Percentiles rank a stretch among this genome's conserved stretches.
Conservation (phyloP, 1,140 invertebrate species). For the Drosophila subpulchrella region DNA sequence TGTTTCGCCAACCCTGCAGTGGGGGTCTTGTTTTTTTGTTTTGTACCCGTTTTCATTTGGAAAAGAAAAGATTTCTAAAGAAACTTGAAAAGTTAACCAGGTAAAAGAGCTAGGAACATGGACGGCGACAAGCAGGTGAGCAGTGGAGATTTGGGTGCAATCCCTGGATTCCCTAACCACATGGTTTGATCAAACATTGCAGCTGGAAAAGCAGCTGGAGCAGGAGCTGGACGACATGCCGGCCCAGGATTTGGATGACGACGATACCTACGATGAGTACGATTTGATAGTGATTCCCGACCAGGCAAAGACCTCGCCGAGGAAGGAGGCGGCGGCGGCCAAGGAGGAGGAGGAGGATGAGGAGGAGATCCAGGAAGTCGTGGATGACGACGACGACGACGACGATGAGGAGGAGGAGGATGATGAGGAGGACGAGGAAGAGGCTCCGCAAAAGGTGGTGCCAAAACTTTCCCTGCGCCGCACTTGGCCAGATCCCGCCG, state of each 20-base stretch:
- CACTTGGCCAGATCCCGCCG: neutral
- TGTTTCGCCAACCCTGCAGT: constrained; percentile 1
- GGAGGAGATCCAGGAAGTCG: neutral
- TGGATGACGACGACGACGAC: neutral
- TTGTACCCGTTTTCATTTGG: neutral
- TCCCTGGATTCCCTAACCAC: neutral
- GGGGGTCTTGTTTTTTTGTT: constrained; percentile 1
- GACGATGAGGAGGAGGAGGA: neutral
- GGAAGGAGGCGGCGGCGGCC: neutral
- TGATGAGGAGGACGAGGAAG: too few species aligned
- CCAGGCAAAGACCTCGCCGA: neutral
- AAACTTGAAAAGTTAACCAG: neutral
- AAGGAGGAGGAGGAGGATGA: neutral
- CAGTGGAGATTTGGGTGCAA: neutral
- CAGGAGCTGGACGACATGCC: constrained; percentile 15
- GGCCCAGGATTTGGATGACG: neutral
- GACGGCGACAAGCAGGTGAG: constrained; percentile 6
- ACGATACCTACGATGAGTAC: neutral
- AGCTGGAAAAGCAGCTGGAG: constrained; percentile 9
- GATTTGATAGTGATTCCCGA: constrained; percentile 11
- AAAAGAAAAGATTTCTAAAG: too few species aligned
- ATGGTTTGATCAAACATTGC: neutral
- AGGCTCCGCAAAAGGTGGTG: too few species aligned
- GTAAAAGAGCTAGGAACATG: neutral
- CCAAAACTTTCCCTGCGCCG: neutral